Percentiles rank a stretch among this genome's conserved stretches.
These are phyloP conservation scores for Parnassius apollo DNA, from an alignment of 2,888 invertebrate genomes.

Conservation along the genomic window DNA sequence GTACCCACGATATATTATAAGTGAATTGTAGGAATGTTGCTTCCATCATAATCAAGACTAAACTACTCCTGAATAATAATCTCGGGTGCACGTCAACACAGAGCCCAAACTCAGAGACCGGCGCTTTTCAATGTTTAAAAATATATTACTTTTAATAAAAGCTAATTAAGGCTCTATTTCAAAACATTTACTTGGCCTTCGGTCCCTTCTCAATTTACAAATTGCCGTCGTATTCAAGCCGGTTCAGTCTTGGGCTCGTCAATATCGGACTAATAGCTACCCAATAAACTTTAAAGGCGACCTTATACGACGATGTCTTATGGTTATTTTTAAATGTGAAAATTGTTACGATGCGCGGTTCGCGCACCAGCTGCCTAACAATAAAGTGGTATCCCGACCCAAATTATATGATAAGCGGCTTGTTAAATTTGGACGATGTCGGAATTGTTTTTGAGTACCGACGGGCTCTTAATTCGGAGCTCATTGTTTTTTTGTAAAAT, in stretches of 20 bases:
- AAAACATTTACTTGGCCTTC: constrained; percentile 56
- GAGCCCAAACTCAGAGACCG: constrained; percentile 31
- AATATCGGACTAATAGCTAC: constrained; percentile 42
- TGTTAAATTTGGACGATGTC: constrained; percentile 47
- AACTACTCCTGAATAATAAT: constrained; percentile 44
- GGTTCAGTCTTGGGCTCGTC: constrained; percentile 51
- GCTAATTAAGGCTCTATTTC: constrained; percentile 62
- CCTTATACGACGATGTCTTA: constrained; percentile 45
- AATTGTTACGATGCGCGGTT: constrained; percentile 61
- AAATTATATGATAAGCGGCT: constrained; percentile 67
- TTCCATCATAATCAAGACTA: constrained; percentile 29
- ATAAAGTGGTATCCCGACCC: constrained; percentile 50
- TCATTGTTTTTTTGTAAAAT: not conserved
- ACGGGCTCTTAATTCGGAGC: constrained; percentile 23
- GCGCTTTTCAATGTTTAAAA: constrained; percentile 42
- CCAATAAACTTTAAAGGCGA: constrained; percentile 56
- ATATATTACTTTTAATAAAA: constrained; percentile 54
- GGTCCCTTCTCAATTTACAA: constrained; percentile 60
- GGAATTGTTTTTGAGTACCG: constrained; percentile 28
- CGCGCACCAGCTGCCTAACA: constrained; percentile 59
- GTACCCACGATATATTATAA: constrained; percentile 10
- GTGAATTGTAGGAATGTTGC: constrained; percentile 21
- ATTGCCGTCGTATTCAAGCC: constrained; percentile 59
- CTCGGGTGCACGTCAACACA: constrained; percentile 24
- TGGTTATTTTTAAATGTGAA: constrained; percentile 67